phyloP scores from a whole-genome alignment of 2,888 invertebrate genomes.

The Pristionchus arcanus region DNA sequence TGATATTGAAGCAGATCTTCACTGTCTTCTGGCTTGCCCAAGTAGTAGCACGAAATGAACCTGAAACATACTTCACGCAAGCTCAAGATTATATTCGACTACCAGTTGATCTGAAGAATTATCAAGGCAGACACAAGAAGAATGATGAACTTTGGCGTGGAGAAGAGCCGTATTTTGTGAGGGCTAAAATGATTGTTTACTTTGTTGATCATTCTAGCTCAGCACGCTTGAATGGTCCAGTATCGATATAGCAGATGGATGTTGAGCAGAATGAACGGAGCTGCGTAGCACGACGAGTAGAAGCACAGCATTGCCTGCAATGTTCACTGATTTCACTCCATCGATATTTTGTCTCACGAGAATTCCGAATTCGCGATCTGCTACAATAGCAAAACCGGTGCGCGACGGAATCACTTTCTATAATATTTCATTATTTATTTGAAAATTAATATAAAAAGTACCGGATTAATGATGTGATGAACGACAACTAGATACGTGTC shows the following conservation, averaged over 20 bases:
- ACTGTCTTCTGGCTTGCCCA: not conserved
- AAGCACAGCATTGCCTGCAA: not conserved
- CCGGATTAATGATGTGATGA: not conserved
- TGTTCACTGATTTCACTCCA: not conserved
- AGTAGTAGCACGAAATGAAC: not conserved
- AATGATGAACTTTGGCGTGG: not conserved
- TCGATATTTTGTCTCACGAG: not conserved
- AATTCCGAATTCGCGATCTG: not conserved
- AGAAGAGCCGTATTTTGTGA: not conserved
- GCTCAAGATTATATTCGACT: not conserved
- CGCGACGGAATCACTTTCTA: not conserved
- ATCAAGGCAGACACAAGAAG: not conserved
- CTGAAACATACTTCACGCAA: not conserved
- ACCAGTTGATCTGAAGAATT: not conserved
- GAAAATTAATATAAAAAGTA: not conserved
- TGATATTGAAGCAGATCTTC: not conserved
- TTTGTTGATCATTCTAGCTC: no score
- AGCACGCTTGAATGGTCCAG: not conserved
- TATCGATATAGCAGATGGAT: not conserved
- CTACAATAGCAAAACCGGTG: not conserved
- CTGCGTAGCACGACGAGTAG: slow-evolving; percentile 17
- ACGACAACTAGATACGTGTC: not conserved
- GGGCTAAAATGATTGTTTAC: not conserved
- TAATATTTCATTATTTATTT: not conserved
- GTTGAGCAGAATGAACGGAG: slow-evolving; percentile 1